These are phyloP conservation scores for Drosophila tani DNA, from an alignment of 1,140 invertebrate species.

Conservation along the genomic window DNA sequence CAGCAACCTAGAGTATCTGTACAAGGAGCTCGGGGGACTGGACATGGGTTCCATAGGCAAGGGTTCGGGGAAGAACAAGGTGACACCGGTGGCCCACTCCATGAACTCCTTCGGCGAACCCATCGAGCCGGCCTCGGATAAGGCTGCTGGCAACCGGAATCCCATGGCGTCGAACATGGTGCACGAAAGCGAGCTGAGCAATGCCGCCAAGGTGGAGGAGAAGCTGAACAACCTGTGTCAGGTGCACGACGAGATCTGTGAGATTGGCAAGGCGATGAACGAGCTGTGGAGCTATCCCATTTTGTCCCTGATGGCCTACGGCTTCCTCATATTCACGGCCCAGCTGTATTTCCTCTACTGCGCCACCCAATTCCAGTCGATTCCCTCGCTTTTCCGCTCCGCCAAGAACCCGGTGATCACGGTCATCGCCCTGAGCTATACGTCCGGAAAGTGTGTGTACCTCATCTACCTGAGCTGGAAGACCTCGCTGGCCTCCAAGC, in stretches of 20 bases:
- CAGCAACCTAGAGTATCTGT: slow-evolving; percentile 71
- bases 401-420: slow-evolving; percentile 80
- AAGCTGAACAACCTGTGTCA: slow-evolving; percentile 83
- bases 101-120: slow-evolving; percentile 68
- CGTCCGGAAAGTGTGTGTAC: slow-evolving; percentile 82
- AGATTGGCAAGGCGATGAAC: slow-evolving; percentile 82
- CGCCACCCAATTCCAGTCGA: slow-evolving; percentile 68
- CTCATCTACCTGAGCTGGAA: slow-evolving; percentile 84
- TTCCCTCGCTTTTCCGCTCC: slow-evolving; percentile 79
- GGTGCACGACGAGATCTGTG: slow-evolving; percentile 84
- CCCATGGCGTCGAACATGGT: slow-evolving; percentile 61
- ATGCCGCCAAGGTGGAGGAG: slow-evolving; percentile 77
- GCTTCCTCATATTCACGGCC: slow-evolving; percentile 82
- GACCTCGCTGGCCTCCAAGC: slow-evolving; percentile 80
- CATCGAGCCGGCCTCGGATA: slow-evolving; percentile 39
- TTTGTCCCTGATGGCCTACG: slow-evolving; percentile 82
- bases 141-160: slow-evolving; percentile 21
- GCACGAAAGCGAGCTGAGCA: slow-evolving; percentile 72
- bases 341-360: slow-evolving; percentile 84
- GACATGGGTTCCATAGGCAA: slow-evolving; percentile 63
- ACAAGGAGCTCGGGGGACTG: slow-evolving; percentile 70
- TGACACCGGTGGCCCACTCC: slow-evolving; percentile 72
- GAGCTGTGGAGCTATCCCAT: slow-evolving; percentile 84
- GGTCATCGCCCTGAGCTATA: slow-evolving; percentile 70
- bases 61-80: slow-evolving; percentile 63